These are phyloP conservation scores for Engraulis encrasicolus DNA, from an alignment of 2,113 vertebrate genomes.

Conservation along the genomic window DNA sequence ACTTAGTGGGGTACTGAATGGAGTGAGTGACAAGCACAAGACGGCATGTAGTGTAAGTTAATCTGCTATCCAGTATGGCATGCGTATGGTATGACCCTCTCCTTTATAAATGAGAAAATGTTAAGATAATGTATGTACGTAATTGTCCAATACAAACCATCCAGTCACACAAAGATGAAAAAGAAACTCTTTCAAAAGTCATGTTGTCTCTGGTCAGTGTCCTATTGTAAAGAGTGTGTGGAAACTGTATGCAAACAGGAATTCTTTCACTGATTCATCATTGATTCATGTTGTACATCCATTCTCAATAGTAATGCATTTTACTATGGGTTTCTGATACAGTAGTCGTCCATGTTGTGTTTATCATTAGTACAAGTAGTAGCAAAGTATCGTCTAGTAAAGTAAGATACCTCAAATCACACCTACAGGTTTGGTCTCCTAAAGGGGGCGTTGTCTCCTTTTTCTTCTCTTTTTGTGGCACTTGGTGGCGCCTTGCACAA, in stretches of 20 bases:
- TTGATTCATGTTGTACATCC: not conserved
- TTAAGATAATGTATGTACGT: not conserved
- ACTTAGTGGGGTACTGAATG: not conserved
- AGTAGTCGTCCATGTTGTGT: conserved; percentile 21
- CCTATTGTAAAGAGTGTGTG: not conserved
- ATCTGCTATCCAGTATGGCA: conserved; percentile 4
- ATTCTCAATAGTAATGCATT: not conserved
- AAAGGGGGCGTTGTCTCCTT: too few relatives aligned
- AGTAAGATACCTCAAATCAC: not conserved
- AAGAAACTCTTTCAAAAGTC: not conserved
- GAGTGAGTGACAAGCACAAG: not conserved
- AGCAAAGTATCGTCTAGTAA: too few relatives aligned
- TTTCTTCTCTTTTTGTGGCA: too few relatives aligned
- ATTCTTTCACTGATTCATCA: not conserved
- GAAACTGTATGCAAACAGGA: not conserved
- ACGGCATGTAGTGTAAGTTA: not conserved
- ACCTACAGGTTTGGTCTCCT: too few relatives aligned
- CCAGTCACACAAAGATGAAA: not conserved
- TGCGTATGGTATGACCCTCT: not conserved
- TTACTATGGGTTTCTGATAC: not conserved
- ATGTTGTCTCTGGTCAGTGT: not conserved
- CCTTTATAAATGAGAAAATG: not conserved
- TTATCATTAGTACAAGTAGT: not conserved
- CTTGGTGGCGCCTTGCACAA: too few relatives aligned
- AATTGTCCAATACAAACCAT: conserved; percentile 4